These are phyloP conservation scores for Tetragonula carbonaria DNA, from an alignment of 2,888 invertebrate species.

Conservation along the genomic window DNA sequence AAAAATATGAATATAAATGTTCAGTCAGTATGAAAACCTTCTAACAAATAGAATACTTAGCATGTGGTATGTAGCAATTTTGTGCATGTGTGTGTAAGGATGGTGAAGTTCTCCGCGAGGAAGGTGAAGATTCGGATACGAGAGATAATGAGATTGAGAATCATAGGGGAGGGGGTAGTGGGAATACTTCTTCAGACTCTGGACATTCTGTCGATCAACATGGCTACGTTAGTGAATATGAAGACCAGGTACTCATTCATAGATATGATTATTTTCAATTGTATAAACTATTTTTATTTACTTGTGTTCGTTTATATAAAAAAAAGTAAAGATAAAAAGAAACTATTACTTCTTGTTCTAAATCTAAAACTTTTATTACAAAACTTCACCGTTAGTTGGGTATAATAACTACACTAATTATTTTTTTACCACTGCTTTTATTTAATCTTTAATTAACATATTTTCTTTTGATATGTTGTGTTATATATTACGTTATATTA, in stretches of 20 bases:
- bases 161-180: constrained; percentile 77
- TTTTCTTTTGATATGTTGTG: background rate
- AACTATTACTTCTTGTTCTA: background rate
- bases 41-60: constrained; percentile 68
- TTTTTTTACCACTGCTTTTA: background rate
- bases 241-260: constrained; percentile 80
- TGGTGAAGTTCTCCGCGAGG: constrained; percentile 84
- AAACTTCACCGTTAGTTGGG: constrained; percentile 31
- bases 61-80: constrained; percentile 81
- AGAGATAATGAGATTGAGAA: constrained; percentile 79
- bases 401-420: background rate
- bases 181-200: constrained; percentile 79
- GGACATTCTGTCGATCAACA: constrained; percentile 79
- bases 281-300: constrained; percentile 27
- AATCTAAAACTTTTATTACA: constrained; percentile 4
- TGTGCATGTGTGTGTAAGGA: constrained; percentile 83
- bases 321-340: background rate
- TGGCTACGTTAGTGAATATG: constrained; percentile 80
- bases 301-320: constrained; percentile 1
- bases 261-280: constrained; percentile 55
- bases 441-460: background rate
- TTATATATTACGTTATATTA: no score
- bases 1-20: constrained; percentile 38
- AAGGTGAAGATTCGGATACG: constrained; percentile 83
- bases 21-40: constrained; percentile 37